Evolutionary conservation across 2,888 invertebrate species (phyloP).

Genomic region (Disparrhopalites patrizii): DNA sequence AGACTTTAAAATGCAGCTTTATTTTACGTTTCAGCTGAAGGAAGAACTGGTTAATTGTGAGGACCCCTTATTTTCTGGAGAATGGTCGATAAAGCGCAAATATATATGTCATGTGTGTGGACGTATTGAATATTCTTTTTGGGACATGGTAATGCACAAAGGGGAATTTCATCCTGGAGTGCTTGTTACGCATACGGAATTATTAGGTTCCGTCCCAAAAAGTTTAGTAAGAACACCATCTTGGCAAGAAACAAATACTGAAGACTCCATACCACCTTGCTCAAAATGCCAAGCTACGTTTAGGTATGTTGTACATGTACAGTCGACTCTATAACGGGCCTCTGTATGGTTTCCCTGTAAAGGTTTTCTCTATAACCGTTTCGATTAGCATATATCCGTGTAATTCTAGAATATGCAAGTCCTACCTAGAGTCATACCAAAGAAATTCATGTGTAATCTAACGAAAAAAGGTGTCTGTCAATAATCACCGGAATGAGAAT

Average conservation of each 20-base stretch:
- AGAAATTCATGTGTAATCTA: no score
- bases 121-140: conserved; percentile 44
- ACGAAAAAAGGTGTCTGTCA: no score
- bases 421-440: no score
- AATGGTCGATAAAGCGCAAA: conserved; percentile 43
- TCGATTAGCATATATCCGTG: no score
- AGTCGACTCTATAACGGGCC: no score
- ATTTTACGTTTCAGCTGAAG: not conserved
- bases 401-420: no score
- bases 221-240: conserved; percentile 27
- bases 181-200: conserved; percentile 46
- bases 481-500: no score
- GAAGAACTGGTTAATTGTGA: conserved; percentile 4
- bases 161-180: conserved; percentile 47
- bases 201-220: conserved; percentile 30
- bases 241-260: conserved; percentile 10
- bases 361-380: no score
- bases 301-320: no score
- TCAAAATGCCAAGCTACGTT: conserved; percentile 43
- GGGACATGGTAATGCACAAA: conserved; percentile 48
- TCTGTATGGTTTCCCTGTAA: no score
- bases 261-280: conserved; percentile 33
- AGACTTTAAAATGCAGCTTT: no score
- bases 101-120: conserved; percentile 46
- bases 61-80: conserved; percentile 44